phyloP scores from a whole-genome alignment of 2,113 vertebrate genomes.

The Atlantisia rogersi region DNA sequence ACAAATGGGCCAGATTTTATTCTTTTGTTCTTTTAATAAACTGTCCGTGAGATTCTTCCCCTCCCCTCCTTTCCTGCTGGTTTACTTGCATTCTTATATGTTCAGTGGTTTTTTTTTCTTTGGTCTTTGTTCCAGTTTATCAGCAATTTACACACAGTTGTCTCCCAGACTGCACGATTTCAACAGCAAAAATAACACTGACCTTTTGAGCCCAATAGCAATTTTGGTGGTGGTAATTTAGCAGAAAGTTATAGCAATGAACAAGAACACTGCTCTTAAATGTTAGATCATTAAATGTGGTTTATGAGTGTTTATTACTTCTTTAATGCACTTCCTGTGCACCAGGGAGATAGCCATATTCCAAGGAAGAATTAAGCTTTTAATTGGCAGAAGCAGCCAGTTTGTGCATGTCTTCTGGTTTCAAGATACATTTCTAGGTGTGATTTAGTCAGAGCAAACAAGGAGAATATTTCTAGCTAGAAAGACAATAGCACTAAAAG shows the following conservation, averaged over 20 bases:
- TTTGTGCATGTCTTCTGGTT: neutral
- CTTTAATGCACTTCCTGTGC: slow-evolving; percentile 46
- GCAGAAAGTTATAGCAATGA: slow-evolving; percentile 57
- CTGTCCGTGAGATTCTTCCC: slow-evolving; percentile 54
- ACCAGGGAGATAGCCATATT: slow-evolving; percentile 6
- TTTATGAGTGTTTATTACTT: slow-evolving; percentile 36
- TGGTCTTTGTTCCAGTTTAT: slow-evolving; percentile 69
- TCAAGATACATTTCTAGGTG: slow-evolving; percentile 3
- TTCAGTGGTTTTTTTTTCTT: slow-evolving; percentile 53
- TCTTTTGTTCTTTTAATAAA: slow-evolving; percentile 74
- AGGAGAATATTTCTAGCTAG: neutral
- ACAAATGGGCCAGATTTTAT: slow-evolving; percentile 57
- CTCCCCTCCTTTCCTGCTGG: slow-evolving; percentile 68
- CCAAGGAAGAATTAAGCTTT: neutral
- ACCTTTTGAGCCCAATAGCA: slow-evolving; percentile 57
- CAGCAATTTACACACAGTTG: slow-evolving; percentile 66
- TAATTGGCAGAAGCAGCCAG: neutral
- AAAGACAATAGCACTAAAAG: neutral
- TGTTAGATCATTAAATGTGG: slow-evolving; percentile 20
- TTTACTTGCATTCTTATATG: slow-evolving; percentile 65
- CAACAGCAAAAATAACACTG: slow-evolving; percentile 65
- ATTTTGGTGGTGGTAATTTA: slow-evolving; percentile 40
- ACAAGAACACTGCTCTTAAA: slow-evolving; percentile 16
- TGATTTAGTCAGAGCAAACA: neutral
- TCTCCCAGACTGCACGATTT: slow-evolving; percentile 60